Base-by-base conservation (phyloP, 2,113 vertebrate species). In the Nothocercus julius region DNA sequence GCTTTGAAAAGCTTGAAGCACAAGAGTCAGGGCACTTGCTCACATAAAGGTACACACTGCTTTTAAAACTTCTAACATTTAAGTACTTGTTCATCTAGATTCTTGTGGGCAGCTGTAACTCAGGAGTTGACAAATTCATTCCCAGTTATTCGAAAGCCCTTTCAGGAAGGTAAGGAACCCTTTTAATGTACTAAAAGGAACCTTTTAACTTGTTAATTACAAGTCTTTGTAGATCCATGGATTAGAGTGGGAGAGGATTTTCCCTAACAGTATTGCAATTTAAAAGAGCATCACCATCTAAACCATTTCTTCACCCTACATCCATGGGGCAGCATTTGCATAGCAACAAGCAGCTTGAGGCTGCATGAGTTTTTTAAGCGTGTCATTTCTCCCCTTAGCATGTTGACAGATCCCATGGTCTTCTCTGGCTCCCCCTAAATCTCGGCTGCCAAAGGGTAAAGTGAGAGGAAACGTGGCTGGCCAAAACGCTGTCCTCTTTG, bases 401-500 rank as follows among this genome's bases (percentile, higher is more conserved):
- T 56, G 13, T 54, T 72, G 63, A 74, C 7, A 70, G 17, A 67
- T 82, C 51, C 21, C 9, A 1, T 38, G 32, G 59, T 53, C 54
- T 87, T 89, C 45, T 16, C 56, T 66, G 56, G 4, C 45, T 80
- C 7, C 64, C 51, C 87, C 0, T 22, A 53, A 74, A 82, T 47
- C 0, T 2, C 27, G 27, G 14, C 34, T 92, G 56, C 47, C 86
- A 76, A 83, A 85, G 38, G 59, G 7, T 5, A 7, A 53, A 32
- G 16, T 22, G 32, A 78, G 27, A 75, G 53, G 58, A 70, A 24
- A 7, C 58, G 58, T 76, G 36, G 14, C n/a, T 2, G 2, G n/a
- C 27, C 13, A 69, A 72, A 63, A 32, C 1, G 0, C 36, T 56
- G 42, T 82, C 42, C 13, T 62, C 22, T 69, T 24, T 0, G 0